Evolutionary conservation across 2,113 vertebrate species (phyloP), one percentile per base, ranked within the genome.

Genomic region (Junco hyemalis): DNA sequence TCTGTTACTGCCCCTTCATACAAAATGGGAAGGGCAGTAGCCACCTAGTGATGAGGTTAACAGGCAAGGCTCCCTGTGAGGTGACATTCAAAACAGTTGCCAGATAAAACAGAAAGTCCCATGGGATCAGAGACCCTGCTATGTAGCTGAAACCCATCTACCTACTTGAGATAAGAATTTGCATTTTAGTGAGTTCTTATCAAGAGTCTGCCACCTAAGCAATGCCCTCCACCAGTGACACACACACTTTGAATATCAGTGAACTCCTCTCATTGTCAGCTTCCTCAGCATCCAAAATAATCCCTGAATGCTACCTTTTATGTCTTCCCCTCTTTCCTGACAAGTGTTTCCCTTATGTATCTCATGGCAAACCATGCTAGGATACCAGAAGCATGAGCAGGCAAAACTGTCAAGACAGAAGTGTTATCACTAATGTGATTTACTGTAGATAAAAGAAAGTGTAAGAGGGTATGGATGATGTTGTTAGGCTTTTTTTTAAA

Each of bases 1-100:
- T 79, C 80, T 6, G 3, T 81, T 88, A 78, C 17, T 88, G 59
- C 64, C 61, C 51, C 81, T 93, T 83, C 81, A 86, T 40, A 88
- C 48, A 70, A 81, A 95, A 90, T 15, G 28, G 70, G 93, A 63
- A 35, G 25, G 74, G 50, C 50, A 50, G 48, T 26, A 74, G 51
- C 53, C 35, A 44, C 81, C 31, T 6, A 56, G 60, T 51, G 66
- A 95, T 54, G 74, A 89, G 42, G 59, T 83, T 81, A 91, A 66
- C 56, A 96, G 81, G 65, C 88, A 94, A 83, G 54, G 64, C 53
- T 92, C 71, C 82, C 83, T 47, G 29, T 8, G 42, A 95, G 59
- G 78, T 56, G 78, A 90, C 88, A 80, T 90, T 88, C 93, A 96
- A 93, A 94, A 80, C 61, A 68, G 60, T 54, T 88, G 78, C 71